phyloP scores from a whole-genome alignment of 2,113 vertebrate genomes.

The Gopherus flavomarginatus region DNA sequence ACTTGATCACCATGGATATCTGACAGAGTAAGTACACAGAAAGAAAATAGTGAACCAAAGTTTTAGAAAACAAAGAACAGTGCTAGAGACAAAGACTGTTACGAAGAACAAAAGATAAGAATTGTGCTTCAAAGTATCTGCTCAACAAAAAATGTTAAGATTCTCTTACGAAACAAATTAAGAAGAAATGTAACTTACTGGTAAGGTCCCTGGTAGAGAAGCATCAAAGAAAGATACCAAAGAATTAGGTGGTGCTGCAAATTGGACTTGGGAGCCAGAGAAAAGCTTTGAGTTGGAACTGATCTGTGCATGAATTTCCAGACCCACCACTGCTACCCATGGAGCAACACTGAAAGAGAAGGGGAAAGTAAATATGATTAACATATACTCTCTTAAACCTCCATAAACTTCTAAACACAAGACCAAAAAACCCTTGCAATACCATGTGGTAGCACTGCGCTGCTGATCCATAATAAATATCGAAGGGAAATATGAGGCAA shows the following conservation, averaged over 20 bases:
- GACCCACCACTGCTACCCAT: slow-evolving; percentile 91
- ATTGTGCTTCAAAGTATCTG: background rate
- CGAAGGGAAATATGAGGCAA: background rate
- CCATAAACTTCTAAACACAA: background rate
- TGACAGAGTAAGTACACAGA: background rate
- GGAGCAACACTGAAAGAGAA: slow-evolving; percentile 77
- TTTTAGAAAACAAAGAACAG: background rate
- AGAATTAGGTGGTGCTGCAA: slow-evolving; percentile 94
- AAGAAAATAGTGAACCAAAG: background rate
- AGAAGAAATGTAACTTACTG: slow-evolving; percentile 82
- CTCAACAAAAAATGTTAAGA: background rate
- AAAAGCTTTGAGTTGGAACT: slow-evolving; percentile 94
- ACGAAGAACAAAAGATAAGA: background rate
- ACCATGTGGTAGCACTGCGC: background rate
- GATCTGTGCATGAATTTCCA: slow-evolving; percentile 98
- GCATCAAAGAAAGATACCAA: slow-evolving; percentile 96
- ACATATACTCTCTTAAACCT: background rate
- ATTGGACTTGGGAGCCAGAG: slow-evolving; percentile 89
- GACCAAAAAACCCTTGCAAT: background rate
- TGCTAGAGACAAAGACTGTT: background rate
- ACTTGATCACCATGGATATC: background rate
- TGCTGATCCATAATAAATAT: background rate
- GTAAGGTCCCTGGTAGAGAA: slow-evolving; percentile 96
- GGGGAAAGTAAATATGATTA: background rate
- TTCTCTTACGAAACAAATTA: background rate